Base-by-base conservation (phyloP, 2,797 vertebrate species). In the Aeoliscus strigatus region DNA sequence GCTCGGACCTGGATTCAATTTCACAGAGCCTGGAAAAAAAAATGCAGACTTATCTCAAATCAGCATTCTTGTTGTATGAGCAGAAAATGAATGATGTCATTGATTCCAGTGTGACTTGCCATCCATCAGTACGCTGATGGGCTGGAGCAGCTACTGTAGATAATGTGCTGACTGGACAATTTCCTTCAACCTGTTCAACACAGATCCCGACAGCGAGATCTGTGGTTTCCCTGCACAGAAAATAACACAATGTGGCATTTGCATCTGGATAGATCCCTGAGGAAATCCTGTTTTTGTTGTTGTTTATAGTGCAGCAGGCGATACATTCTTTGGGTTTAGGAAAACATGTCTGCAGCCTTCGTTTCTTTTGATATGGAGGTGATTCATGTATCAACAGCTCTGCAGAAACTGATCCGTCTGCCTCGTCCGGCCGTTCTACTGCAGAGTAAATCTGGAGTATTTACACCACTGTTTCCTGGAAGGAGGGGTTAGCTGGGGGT, bases 131-230 rank as follows among this genome's bases (percentile, higher is more conserved):
- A 25, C 2, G 18, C 8, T 8, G 52, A 63, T 52, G 31, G 74
- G 66, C 60, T 54, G 74, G 49, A 60, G 42, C 52, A n/a, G n/a
- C n/a, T 32, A 28, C 55, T 41, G 59, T 33, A 47, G 52, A 75
- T 63, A 60, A 75, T 73, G 41, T 82, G 80, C 79, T 81, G 83
- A 82, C 66, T 71, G 54, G 71, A 47, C 68, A 66, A 51, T 79
- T 79, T 77, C 71, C 50, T 63, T 50, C 61, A 70, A 73, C 68
- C 77, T 75, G 73, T 56, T 63, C 55, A 52, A 66, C 71, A 77
- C 25, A 10, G 39, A 63, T 67, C 3, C n/a, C 26, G 8, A 39
- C 15, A 40, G 30, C 39, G n/a, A n/a, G n/a, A n/a, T n/a, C n/a
- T n/a, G n/a, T n/a, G n/a, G n/a, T n/a, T n/a, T n/a, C n/a, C n/a